Evolutionary conservation across 1,140 invertebrate genomes (phyloP).

Genomic region (Adelges cooleyi): DNA sequence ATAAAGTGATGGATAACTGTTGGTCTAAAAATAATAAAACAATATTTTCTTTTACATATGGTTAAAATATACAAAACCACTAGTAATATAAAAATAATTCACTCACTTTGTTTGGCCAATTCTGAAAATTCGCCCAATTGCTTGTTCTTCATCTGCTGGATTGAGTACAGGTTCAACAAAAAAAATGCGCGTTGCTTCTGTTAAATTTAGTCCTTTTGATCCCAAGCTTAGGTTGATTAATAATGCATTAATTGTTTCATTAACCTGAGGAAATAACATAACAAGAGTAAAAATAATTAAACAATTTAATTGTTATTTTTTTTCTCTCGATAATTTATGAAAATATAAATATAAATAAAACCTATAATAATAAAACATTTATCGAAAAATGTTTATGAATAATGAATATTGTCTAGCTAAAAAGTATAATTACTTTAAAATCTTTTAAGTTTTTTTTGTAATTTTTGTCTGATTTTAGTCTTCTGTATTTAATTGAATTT

Average conservation of each 20-base stretch:
- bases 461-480: slow-evolving; percentile 38
- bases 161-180: slow-evolving; percentile 65
- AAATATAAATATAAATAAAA: no score
- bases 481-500: slow-evolving; percentile 47
- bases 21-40: not conserved
- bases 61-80: not conserved
- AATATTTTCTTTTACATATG: not conserved
- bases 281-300: no score
- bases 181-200: slow-evolving; percentile 67
- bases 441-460: slow-evolving; percentile 42
- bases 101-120: slow-evolving; percentile 62
- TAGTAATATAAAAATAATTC: slow-evolving; percentile 47
- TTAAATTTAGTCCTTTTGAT: slow-evolving; percentile 65
- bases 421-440: slow-evolving; percentile 43
- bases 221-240: slow-evolving; percentile 56
- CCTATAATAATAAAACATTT: no score
- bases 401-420: no score
- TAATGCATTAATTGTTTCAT: slow-evolving; percentile 47
- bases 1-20: slow-evolving; percentile 18
- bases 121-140: slow-evolving; percentile 63
- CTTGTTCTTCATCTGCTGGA: slow-evolving; percentile 60
- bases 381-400: no score
- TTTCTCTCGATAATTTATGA: no score
- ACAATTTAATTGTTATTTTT: no score
- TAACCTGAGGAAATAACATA: slow-evolving; percentile 25